Conservation (phyloP, 2,113 vertebrate species). For the Phaethornis superciliosus region DNA sequence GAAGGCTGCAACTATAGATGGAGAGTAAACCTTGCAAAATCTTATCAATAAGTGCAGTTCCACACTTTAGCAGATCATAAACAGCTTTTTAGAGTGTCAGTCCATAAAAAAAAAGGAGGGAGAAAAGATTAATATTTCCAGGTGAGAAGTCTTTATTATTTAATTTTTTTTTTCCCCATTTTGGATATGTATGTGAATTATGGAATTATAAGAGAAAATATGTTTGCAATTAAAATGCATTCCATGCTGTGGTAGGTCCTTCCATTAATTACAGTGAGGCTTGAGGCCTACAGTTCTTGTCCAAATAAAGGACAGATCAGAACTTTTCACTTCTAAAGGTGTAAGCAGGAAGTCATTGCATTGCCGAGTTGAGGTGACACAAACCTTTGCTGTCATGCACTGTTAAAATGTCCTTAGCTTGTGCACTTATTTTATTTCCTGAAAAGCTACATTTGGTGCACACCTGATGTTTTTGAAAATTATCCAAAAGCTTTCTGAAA, state of each 20-base stretch:
- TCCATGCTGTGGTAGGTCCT: not conserved
- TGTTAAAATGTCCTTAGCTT: not conserved
- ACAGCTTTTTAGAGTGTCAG: not conserved
- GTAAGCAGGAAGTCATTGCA: not conserved
- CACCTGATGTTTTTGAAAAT: not conserved
- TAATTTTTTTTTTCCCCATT: not conserved
- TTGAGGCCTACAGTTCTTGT: not conserved
- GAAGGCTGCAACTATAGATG: not conserved
- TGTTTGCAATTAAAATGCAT: slow-evolving; percentile 1
- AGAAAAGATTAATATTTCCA: not conserved
- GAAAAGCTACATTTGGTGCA: not conserved
- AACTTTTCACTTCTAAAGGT: not conserved
- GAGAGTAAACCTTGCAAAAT: not conserved
- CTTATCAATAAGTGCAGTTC: not conserved
- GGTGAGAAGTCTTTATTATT: not conserved
- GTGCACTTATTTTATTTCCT: not conserved
- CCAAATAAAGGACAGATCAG: not conserved
- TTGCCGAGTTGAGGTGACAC: not conserved
- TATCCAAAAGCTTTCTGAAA: not conserved
- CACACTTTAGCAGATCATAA: not conserved
- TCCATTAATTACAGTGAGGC: not conserved
- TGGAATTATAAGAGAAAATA: not conserved
- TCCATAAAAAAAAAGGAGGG: not conserved
- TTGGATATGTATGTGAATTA: not conserved
- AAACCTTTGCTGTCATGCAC: not conserved